Percentiles rank a stretch among this genome's conserved stretches.
These are phyloP conservation scores for Platalea minor DNA, from an alignment of 2,797 vertebrate genomes.

Conservation along the genomic window DNA sequence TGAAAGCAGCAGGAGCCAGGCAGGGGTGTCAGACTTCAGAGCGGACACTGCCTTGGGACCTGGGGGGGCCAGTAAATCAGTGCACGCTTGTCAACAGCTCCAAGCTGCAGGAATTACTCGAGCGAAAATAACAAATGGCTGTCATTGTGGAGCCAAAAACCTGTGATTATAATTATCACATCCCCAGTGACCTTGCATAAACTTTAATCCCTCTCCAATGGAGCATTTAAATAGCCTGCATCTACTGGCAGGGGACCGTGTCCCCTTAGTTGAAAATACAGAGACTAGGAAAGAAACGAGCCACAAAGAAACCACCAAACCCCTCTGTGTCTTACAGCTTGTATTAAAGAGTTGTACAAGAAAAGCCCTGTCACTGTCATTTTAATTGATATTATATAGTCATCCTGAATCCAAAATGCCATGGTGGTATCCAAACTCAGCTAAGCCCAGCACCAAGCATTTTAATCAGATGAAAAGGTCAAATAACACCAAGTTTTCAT, in stretches of 20 bases:
- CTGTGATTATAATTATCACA: constrained; percentile 99
- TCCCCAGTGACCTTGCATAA: constrained; percentile 99
- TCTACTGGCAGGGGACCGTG: constrained; percentile 77
- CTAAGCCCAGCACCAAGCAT: not conserved
- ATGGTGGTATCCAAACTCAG: not conserved
- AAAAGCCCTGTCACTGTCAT: constrained; percentile 53
- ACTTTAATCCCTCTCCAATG: constrained; percentile 99
- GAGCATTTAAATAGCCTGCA: constrained; percentile 99
- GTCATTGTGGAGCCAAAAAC: constrained; percentile 99
- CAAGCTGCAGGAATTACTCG: constrained; percentile 91
- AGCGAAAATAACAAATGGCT: constrained; percentile 99
- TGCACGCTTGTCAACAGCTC: constrained; percentile 96
- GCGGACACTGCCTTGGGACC: constrained; percentile 71
- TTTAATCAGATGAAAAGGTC: constrained; percentile 59
- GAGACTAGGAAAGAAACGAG: constrained; percentile 72
- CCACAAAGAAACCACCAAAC: constrained; percentile 74
- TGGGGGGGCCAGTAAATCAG: constrained; percentile 94
- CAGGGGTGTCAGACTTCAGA: constrained; percentile 70
- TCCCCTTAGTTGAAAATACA: constrained; percentile 70
- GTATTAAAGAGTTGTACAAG: constrained; percentile 48
- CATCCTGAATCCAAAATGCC: constrained; percentile 35
- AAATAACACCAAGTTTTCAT: constrained; percentile 21
- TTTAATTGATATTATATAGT: constrained; percentile 60
- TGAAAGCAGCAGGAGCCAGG: constrained; percentile 70
- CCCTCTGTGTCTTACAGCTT: constrained; percentile 52